Evolutionary conservation across 2,113 vertebrate genomes (phyloP).

Genomic region (Ptilonorhynchus violaceus): DNA sequence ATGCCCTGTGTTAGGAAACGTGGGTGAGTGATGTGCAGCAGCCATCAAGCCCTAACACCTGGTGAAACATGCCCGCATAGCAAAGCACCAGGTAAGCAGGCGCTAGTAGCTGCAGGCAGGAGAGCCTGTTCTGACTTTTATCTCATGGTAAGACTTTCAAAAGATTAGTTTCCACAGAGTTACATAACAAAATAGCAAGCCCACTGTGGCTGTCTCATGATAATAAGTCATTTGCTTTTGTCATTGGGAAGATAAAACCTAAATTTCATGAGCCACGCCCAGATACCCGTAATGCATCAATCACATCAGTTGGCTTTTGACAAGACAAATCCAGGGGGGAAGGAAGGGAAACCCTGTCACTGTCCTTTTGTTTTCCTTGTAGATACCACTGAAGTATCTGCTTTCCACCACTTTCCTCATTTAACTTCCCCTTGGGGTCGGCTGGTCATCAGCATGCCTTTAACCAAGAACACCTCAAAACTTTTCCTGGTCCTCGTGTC

Average conservation of each 20-base stretch:
- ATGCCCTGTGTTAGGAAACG: accelerated
- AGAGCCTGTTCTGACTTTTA: not conserved
- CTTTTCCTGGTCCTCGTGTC: constrained; percentile 49
- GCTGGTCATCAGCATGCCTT: constrained; percentile 74
- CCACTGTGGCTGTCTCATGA: not conserved
- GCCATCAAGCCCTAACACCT: accelerated
- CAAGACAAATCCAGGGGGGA: not conserved
- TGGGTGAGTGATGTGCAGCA: not conserved
- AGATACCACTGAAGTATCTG: not conserved
- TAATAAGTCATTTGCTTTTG: not conserved
- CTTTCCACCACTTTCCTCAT: not conserved
- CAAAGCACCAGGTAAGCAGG: not conserved
- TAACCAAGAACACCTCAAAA: not conserved
- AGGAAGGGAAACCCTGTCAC: not conserved
- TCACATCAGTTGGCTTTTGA: not conserved
- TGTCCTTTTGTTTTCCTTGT: not conserved
- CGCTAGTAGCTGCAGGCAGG: too few relatives aligned
- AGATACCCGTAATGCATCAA: not conserved
- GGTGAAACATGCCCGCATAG: accelerated
- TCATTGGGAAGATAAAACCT: not conserved
- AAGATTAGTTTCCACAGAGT: not conserved
- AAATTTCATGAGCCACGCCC: not conserved
- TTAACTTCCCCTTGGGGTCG: not conserved
- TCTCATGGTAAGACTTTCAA: not conserved
- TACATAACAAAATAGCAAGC: not conserved